phyloP scores from a whole-genome alignment of 1,140 invertebrate species.

The Psix sp. region DNA sequence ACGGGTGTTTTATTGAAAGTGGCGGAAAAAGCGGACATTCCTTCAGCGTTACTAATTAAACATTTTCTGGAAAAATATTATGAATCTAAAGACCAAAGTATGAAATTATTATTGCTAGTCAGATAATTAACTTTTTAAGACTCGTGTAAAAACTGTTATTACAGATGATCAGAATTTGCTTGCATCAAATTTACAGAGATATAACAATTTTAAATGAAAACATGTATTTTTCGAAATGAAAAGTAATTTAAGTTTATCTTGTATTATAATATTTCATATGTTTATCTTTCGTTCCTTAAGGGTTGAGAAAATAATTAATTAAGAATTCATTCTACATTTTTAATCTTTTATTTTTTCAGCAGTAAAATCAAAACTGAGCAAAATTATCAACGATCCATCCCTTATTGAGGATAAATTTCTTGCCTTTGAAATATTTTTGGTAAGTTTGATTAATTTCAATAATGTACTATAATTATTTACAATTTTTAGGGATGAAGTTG shows the following conservation, averaged over 20 bases:
- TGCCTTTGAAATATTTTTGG: slow-evolving; percentile 84
- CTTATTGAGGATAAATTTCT: slow-evolving; percentile 84
- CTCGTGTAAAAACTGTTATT: too few relatives aligned
- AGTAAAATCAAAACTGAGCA: slow-evolving; percentile 74
- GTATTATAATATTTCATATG: too few relatives aligned
- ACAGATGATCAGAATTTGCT: too few relatives aligned
- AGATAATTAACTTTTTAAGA: too few relatives aligned
- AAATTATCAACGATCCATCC: slow-evolving; percentile 83
- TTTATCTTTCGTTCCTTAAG: too few relatives aligned
- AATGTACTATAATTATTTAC: slow-evolving; percentile 6
- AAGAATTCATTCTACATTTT: too few relatives aligned
- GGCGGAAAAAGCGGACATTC: slow-evolving; percentile 77
- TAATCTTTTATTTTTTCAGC: not conserved
- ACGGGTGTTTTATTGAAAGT: slow-evolving; percentile 80
- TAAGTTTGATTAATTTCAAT: slow-evolving; percentile 58
- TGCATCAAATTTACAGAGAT: too few relatives aligned
- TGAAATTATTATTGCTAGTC: slow-evolving; percentile 10
- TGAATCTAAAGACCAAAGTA: slow-evolving; percentile 63
- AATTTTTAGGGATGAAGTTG: too few relatives aligned
- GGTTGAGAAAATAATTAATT: too few relatives aligned
- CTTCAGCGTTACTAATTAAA: slow-evolving; percentile 82
- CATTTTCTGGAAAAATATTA: slow-evolving; percentile 81
- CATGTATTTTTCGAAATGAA: too few relatives aligned
- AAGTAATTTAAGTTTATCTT: too few relatives aligned
- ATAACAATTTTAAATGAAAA: too few relatives aligned